Base-by-base conservation (phyloP, 1,140 invertebrate genomes). In the Riptortus pedestris region DNA sequence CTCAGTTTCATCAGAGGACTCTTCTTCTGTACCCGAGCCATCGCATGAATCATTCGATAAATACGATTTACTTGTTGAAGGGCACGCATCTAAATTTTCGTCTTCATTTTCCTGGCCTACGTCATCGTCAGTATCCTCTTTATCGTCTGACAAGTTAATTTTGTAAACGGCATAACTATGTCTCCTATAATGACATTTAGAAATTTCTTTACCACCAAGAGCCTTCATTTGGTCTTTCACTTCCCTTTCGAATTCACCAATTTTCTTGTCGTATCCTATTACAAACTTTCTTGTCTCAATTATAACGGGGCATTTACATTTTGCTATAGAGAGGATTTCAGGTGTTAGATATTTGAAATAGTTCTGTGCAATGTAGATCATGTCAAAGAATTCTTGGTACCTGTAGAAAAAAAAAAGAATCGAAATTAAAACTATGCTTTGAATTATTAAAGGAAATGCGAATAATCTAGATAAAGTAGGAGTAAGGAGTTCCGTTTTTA, bases 231-330 rank as follows among this genome's bases (percentile, higher is more conserved):
- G 22, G 18, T 55, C 24, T 14, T 24, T 27, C 16, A 55, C 51
- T 26, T 55, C 51, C 14, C 9, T 12, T 2, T 24, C 51, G 14
- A 55, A 55, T 18, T 24, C 24, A 16, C 51, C 51, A 5, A 14
- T 27, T 3, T 55, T 24, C 24, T 55, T 55, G 51, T 27, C 1
- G 3, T 24, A 14, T 24, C 2, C 3, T 2, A 55, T 55, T 4
- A 55, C 51, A 24, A 55, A 55, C 14, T 55, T 55, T 26, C 51
- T 55, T 2, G 51, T 55, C 26, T 55, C 51, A 24, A 55, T 12
- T 55, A 55, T 9, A 2, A 55, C 14, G n/a, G 12, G 4, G 24
- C 51, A 18, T 7, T 2, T 55, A 4, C 5, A 24, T 24, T 55
- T 55, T 24, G 26, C 3, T 14, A 55, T 55, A 3, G 20, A 3